Base-by-base conservation (phyloP, 2,888 invertebrate genomes). In the Tachina grossa region DNA sequence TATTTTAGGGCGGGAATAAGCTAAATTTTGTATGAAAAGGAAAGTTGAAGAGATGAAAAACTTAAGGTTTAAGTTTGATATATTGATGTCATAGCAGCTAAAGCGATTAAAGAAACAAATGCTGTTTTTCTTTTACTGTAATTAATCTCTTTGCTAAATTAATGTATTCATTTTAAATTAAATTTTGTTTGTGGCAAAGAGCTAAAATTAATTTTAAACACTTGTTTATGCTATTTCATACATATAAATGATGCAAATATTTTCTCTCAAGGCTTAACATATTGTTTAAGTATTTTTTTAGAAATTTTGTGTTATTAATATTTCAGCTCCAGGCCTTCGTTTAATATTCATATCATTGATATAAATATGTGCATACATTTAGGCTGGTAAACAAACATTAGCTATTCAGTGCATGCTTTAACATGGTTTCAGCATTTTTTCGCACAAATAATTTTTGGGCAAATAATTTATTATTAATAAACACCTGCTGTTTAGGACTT, bases 291-390 rank as follows among this genome's bases (percentile, higher is more conserved):
- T 13, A 63, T 45, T 45, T 45, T 31, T 31, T 6, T 31, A 31
- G 1, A 11, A 49, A 39, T 31, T 66, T 39, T 39, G 0, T 11
- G 10, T 49, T n/a, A 22, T 65, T 19, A 13, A 1, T n/a, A 51
- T 41, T 55, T 41, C 16, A 43, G 69, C 69, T 43, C 16, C 9
- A 19, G 69, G 53, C 53, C 14, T 6, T 16, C 9, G n/a, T 13
- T 43, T 39, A 69, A 55, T 69, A 55, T 69, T 69, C 69, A 69
- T 41, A 9, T 66, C 22, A 49, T 66, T 66, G n/a, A 66, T 45
- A n/a, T 22, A 47, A 9, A n/a, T 66, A 19, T 31, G 31, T 31
- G 66, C 66, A 66, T 66, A 45, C 22, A 57, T 55, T 71, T 45
- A 57, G 71, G 57, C 57, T n/a, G 14, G n/a, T 71, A 19, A 71